Percentiles rank a stretch among this genome's conserved stretches.
These are phyloP conservation scores for Rhynchonycteris naso DNA, from an alignment of 2,797 vertebrate genomes.

Conservation along the genomic window DNA sequence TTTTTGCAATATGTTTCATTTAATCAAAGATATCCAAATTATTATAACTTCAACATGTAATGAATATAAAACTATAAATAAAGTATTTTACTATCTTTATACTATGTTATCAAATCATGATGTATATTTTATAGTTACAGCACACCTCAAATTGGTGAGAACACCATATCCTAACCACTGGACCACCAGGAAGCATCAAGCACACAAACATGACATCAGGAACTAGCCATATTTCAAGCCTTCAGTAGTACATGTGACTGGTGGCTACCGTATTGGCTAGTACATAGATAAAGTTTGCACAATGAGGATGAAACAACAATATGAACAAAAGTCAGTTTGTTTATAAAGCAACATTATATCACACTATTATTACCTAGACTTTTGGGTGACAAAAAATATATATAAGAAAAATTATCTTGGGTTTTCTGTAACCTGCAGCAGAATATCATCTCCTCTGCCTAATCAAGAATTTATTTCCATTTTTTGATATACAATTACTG, in stretches of 20 bases:
- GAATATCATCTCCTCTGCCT: neutral
- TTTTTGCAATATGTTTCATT: neutral
- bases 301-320: neutral
- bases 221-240: neutral
- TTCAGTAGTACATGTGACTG: neutral
- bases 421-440: neutral
- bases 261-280: neutral
- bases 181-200: neutral
- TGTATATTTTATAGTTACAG: neutral
- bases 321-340: neutral
- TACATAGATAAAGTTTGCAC: neutral
- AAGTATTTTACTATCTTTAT: neutral
- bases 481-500: neutral
- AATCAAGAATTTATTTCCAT: neutral
- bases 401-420: neutral
- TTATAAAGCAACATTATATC: neutral
- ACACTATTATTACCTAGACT: neutral
- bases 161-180: neutral
- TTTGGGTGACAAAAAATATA: neutral
- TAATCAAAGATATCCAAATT: neutral
- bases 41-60: neutral
- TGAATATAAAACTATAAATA: neutral
- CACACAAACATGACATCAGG: too few species aligned
- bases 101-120: neutral
- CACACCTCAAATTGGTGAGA: neutral